Evolutionary conservation across 2,888 invertebrate genomes (phyloP).

Genomic region (Argyra leucocephala): DNA sequence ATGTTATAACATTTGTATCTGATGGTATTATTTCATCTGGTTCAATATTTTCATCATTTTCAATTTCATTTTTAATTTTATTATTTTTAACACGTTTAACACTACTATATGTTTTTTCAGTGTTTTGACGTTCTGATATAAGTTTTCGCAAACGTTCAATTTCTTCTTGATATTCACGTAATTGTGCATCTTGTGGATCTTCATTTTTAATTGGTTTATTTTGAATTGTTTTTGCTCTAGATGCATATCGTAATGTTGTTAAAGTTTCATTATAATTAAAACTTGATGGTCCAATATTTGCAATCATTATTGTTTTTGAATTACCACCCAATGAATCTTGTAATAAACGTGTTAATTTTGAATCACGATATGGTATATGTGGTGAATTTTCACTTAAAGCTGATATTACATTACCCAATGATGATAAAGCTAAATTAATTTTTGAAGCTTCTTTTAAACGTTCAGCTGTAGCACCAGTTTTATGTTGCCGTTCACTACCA

Average conservation of each 20-base stretch:
- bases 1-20: too few relatives aligned
- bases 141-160: constrained; percentile 60
- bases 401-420: constrained; percentile 97
- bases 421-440: constrained; percentile 92
- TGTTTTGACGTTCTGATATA: constrained; percentile 43
- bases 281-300: constrained; percentile 94
- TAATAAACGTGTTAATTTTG: constrained; percentile 87
- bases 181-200: constrained; percentile 95
- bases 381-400: constrained; percentile 90
- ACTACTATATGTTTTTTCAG: constrained; percentile 34
- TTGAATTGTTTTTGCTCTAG: constrained; percentile 95
- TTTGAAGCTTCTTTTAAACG: constrained; percentile 92
- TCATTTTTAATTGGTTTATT: constrained; percentile 98
- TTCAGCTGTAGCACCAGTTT: constrained; percentile 91
- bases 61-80: constrained; percentile 34
- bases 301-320: constrained; percentile 98
- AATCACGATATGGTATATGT: constrained; percentile 95
- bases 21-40: constrained; percentile 30
- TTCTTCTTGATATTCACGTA: constrained; percentile 91
- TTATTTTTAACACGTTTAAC: constrained; percentile 24
- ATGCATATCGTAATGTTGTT: constrained; percentile 92
- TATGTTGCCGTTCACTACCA: constrained; percentile 93
- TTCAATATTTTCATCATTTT: constrained; percentile 42
- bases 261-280: constrained; percentile 97
- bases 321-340: constrained; percentile 98